A percentile compares a stretch with the other conserved stretches of the same genome.
Evolutionary conservation across 2,797 vertebrate genomes (phyloP).

Genomic region (Notoglanidium macrostoma): DNA sequence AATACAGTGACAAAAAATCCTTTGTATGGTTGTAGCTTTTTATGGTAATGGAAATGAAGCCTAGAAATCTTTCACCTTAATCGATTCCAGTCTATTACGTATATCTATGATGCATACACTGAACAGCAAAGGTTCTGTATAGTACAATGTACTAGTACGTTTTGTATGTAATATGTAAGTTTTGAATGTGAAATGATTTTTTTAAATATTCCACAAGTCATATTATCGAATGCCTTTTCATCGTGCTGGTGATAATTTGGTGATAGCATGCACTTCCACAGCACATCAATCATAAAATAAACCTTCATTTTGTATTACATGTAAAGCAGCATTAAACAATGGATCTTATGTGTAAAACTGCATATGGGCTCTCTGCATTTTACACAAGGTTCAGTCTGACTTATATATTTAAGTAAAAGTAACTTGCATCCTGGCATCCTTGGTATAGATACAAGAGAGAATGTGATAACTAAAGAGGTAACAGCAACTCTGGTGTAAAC

Average conservation of each 20-base stretch:
- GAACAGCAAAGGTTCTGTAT: not conserved
- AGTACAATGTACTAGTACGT: too few species aligned
- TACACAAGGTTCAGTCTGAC: not conserved
- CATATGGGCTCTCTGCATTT: not conserved
- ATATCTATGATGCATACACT: not conserved
- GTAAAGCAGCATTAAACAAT: not conserved
- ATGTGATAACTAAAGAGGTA: not conserved
- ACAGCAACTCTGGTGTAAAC: not conserved
- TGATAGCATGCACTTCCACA: not conserved
- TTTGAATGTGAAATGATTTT: not conserved
- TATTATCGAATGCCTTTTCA: not conserved
- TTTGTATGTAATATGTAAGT: too few species aligned
- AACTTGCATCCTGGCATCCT: not conserved
- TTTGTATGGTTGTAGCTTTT: not conserved
- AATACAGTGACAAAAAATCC: not conserved
- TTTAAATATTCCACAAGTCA: not conserved
- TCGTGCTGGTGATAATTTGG: not conserved
- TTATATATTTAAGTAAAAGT: not conserved
- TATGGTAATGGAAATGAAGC: not conserved
- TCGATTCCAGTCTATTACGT: too few species aligned
- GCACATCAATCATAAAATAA: not conserved
- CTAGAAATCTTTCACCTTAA: not conserved
- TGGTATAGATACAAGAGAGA: not conserved
- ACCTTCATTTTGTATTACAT: not conserved
- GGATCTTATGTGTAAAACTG: not conserved